These are phyloP conservation scores for Lasioglossum vierecki DNA, from an alignment of 2,888 invertebrate species.

Conservation along the genomic window DNA sequence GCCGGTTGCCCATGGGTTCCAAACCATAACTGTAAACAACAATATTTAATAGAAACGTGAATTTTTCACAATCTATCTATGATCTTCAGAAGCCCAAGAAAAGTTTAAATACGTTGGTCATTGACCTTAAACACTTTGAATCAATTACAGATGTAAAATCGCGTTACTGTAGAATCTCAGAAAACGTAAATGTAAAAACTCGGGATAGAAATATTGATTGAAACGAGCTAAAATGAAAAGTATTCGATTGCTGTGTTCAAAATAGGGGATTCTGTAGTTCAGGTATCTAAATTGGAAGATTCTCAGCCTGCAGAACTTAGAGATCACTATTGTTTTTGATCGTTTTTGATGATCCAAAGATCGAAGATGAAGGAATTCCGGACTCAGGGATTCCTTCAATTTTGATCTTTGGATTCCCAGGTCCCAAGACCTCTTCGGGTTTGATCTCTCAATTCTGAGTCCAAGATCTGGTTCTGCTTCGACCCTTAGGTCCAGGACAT, in stretches of 20 bases:
- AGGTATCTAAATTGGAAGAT: not conserved
- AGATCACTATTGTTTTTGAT: not conserved
- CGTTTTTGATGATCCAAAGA: too few relatives aligned
- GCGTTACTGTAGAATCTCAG: not conserved
- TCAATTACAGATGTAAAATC: not conserved
- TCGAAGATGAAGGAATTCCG: too few relatives aligned
- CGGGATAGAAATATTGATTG: not conserved
- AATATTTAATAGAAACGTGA: not conserved
- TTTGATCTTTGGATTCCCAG: not conserved
- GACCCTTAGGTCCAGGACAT: not conserved
- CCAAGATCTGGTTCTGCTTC: not conserved
- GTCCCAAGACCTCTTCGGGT: not conserved
- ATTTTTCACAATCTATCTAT: not conserved
- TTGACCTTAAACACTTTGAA: not conserved
- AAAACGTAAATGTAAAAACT: too few relatives aligned
- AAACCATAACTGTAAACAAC: constrained; percentile 72
- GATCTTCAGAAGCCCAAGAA: not conserved
- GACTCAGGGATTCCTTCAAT: not conserved
- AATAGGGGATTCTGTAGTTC: not conserved
- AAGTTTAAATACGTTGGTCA: not conserved
- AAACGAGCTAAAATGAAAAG: not conserved
- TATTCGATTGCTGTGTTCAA: not conserved
- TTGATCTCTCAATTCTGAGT: not conserved
- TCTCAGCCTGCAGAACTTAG: not conserved
- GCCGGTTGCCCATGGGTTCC: constrained; percentile 58